A percentile compares a stretch with the other conserved stretches of the same genome.
These are phyloP conservation scores for Hirudo medicinalis DNA, from an alignment of 1,140 invertebrate species.

Conservation along the genomic window DNA sequence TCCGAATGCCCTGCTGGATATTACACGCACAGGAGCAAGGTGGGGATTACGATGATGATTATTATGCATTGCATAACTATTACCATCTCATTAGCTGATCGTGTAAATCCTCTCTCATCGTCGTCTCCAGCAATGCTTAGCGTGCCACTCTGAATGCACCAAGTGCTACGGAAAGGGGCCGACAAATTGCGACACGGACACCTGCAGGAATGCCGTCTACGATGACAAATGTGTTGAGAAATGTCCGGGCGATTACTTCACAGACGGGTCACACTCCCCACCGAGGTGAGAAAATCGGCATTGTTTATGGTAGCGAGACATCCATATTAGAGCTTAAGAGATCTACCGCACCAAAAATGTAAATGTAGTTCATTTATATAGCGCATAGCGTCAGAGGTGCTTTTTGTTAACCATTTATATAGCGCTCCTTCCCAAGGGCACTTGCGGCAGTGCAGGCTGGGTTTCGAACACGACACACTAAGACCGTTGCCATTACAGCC, in stretches of 20 bases:
- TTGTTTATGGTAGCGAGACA: too few relatives aligned
- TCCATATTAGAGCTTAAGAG: too few relatives aligned
- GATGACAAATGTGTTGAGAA: background rate
- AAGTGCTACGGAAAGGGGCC: constrained; percentile 61
- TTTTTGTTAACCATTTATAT: too few relatives aligned
- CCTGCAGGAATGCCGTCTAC: background rate
- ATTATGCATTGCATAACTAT: background rate
- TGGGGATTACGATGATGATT: background rate
- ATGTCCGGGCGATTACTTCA: background rate
- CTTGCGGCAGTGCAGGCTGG: too few relatives aligned
- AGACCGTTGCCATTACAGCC: too few relatives aligned
- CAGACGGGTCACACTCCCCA: background rate
- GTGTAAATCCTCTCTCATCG: background rate
- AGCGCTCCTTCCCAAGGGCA: too few relatives aligned
- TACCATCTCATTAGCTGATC: background rate
- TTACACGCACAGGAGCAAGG: background rate
- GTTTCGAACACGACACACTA: too few relatives aligned
- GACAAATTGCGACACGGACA: constrained; percentile 51
- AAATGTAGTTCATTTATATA: too few relatives aligned
- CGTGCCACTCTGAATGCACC: constrained; percentile 72
- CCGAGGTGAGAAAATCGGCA: too few relatives aligned
- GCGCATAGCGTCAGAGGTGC: too few relatives aligned
- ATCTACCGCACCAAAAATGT: too few relatives aligned
- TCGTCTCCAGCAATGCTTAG: constrained; percentile 46
- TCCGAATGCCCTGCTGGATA: background rate